Conservation (phyloP, 2,888 invertebrate genomes). For the Malthinus flaveolus region DNA sequence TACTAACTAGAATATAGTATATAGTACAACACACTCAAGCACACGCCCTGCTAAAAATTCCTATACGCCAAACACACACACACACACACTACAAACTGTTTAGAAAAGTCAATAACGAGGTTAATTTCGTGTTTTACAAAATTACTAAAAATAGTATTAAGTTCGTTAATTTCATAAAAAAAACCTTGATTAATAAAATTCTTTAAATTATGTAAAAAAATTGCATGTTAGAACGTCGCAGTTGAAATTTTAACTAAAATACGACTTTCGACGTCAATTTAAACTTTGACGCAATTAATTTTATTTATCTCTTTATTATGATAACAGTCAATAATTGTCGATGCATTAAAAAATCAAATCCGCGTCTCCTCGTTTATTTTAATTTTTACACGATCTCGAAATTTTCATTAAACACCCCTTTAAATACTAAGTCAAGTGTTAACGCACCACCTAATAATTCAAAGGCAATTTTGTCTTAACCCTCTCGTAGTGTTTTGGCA, state of each 20-base stretch:
- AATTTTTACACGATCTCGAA: too few species aligned
- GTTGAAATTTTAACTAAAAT: too few species aligned
- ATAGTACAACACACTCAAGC: constrained; percentile 10
- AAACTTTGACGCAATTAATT: too few species aligned
- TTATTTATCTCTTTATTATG: too few species aligned
- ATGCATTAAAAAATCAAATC: too few species aligned
- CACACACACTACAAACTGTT: constrained; percentile 14
- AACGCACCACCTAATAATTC: constrained; percentile 44
- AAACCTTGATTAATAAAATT: background rate
- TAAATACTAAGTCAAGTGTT: constrained; percentile 58
- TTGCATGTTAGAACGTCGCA: too few species aligned
- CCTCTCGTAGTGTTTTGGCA: constrained; percentile 57
- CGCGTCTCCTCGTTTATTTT: too few species aligned
- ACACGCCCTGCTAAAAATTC: constrained; percentile 28
- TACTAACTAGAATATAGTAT: constrained; percentile 21
- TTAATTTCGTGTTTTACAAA: constrained; percentile 16
- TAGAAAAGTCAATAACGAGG: constrained; percentile 24
- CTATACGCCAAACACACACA: constrained; percentile 9
- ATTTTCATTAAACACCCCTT: constrained; percentile 40
- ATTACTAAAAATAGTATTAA: constrained; percentile 2
- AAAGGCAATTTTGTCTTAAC: constrained; percentile 59
- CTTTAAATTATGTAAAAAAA: too few species aligned
- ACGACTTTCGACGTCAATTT: too few species aligned
- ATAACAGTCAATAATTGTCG: too few species aligned
- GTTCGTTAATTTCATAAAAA: background rate